Evolutionary conservation across 2,797 vertebrate genomes (phyloP).

Genomic region (Sebastes kiyomatsui): DNA sequence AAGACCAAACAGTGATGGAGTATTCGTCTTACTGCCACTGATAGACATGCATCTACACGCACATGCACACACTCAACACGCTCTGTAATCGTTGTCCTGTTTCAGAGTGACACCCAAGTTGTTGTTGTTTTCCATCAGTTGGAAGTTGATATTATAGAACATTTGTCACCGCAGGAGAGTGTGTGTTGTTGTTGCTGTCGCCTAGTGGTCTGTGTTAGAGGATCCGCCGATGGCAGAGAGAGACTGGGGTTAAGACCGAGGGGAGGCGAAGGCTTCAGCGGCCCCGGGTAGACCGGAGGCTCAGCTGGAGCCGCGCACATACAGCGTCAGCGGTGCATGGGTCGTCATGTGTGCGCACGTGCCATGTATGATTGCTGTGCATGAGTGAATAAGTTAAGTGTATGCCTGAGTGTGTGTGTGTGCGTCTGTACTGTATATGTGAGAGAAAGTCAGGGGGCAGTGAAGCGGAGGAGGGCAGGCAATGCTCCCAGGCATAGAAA

Average conservation of each 20-base stretch:
- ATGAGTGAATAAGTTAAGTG: slow-evolving; percentile 56
- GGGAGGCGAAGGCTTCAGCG: slow-evolving; percentile 12
- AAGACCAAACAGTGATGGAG: slow-evolving; percentile 45
- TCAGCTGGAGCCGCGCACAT: slow-evolving; percentile 72
- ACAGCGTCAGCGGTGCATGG: slow-evolving; percentile 37
- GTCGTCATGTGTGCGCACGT: slow-evolving; percentile 58
- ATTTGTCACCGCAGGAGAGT: slow-evolving; percentile 50
- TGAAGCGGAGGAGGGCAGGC: slow-evolving; percentile 78
- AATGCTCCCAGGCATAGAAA: slow-evolving; percentile 79
- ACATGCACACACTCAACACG: slow-evolving; percentile 3
- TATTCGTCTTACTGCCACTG: slow-evolving; percentile 29
- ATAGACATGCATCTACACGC: slow-evolving; percentile 20
- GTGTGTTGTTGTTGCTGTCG: slow-evolving; percentile 31
- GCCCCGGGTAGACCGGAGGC: slow-evolving; percentile 52
- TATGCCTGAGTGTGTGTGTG: slow-evolving; percentile 23
- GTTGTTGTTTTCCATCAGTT: slow-evolving; percentile 11
- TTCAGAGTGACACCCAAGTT: slow-evolving; percentile 12
- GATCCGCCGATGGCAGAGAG: slow-evolving; percentile 36
- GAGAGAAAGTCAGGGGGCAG: slow-evolving; percentile 70
- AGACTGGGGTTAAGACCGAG: slow-evolving; percentile 20
- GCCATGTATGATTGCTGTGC: slow-evolving; percentile 59
- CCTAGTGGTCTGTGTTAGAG: slow-evolving; percentile 24
- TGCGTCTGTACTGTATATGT: slow-evolving; percentile 46
- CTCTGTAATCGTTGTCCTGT: slow-evolving; percentile 2
- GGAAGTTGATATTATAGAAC: slow-evolving; percentile 35